These are phyloP conservation scores for Liparis tanakae DNA, from an alignment of 2,797 vertebrate genomes.

Conservation along the genomic window DNA sequence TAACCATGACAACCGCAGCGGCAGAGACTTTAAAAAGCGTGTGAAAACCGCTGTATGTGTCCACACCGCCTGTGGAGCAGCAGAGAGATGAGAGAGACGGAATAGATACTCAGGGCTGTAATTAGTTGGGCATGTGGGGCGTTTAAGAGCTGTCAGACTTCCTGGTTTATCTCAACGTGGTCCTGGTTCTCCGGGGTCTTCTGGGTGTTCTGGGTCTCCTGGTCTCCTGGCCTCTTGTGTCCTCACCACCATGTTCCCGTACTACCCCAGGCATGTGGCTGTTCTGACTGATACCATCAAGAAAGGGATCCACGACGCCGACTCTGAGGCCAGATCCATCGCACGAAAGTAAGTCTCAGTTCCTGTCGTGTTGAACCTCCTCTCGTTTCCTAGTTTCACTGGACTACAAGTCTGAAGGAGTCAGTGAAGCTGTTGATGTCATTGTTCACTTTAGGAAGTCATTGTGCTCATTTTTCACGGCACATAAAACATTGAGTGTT, in stretches of 20 bases:
- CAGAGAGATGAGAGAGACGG: slow-evolving; percentile 1
- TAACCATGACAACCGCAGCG: slow-evolving; percentile 71
- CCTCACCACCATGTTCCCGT: slow-evolving; percentile 70
- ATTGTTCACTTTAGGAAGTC: too few relatives aligned
- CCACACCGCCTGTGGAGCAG: slow-evolving; percentile 54
- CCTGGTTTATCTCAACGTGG: not conserved
- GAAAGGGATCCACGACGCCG: slow-evolving; percentile 97
- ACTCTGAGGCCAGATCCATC: slow-evolving; percentile 96
- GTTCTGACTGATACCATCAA: slow-evolving; percentile 98
- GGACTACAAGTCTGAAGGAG: not conserved
- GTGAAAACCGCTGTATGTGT: slow-evolving; percentile 29
- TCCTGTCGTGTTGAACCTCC: not conserved
- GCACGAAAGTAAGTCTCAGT: slow-evolving; percentile 93
- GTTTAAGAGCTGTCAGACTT: not conserved
- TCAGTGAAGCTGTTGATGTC: not conserved
- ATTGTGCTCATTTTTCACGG: too few relatives aligned
- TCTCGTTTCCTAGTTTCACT: not conserved
- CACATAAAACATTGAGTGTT: too few relatives aligned
- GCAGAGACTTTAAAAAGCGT: slow-evolving; percentile 72
- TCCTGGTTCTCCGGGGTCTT: not conserved
- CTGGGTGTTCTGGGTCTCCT: not conserved
- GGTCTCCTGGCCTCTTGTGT: not conserved
- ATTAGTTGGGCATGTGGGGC: not conserved
- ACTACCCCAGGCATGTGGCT: slow-evolving; percentile 91
- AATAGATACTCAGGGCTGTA: not conserved